Evolutionary conservation across 2,888 invertebrate genomes (phyloP).

Genomic region (Exocentrus adspersus): DNA sequence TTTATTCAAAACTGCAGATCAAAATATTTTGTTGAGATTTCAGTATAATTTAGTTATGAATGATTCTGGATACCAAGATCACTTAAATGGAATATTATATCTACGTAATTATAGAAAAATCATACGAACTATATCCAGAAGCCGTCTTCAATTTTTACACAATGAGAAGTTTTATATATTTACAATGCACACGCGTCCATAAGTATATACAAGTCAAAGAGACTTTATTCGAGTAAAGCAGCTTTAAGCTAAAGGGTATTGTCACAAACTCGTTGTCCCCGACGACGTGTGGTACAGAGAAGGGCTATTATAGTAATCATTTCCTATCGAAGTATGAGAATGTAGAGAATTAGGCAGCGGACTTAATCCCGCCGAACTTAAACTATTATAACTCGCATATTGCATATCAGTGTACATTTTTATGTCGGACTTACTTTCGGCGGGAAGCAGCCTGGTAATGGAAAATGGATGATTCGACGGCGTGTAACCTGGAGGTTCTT

Average conservation of each 20-base stretch:
- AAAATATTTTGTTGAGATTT: slow-evolving; percentile 34
- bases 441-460: slow-evolving; percentile 90
- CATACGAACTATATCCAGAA: not conserved
- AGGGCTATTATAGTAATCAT: slow-evolving; percentile 86
- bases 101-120: slow-evolving; percentile 5
- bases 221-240: slow-evolving; percentile 39
- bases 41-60: slow-evolving; percentile 18
- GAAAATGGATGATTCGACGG: slow-evolving; percentile 93
- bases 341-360: slow-evolving; percentile 71
- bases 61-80: slow-evolving; percentile 15
- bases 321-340: slow-evolving; percentile 66
- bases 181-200: slow-evolving; percentile 28
- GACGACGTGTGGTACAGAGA: slow-evolving; percentile 78
- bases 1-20: slow-evolving; percentile 33
- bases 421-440: slow-evolving; percentile 87
- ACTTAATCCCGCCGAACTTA: slow-evolving; percentile 71
- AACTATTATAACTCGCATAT: slow-evolving; percentile 71
- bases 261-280: slow-evolving; percentile 89
- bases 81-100: slow-evolving; percentile 14
- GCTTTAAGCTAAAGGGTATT: slow-evolving; percentile 87
- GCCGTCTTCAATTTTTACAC: slow-evolving; percentile 5
- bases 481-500: slow-evolving; percentile 70
- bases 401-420: slow-evolving; percentile 89
- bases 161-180: slow-evolving; percentile 15
- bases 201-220: slow-evolving; percentile 32